Percentiles rank a stretch among this genome's conserved stretches.
Conservation (phyloP, 2,113 vertebrate species). For the Pelecanus crispus region DNA sequence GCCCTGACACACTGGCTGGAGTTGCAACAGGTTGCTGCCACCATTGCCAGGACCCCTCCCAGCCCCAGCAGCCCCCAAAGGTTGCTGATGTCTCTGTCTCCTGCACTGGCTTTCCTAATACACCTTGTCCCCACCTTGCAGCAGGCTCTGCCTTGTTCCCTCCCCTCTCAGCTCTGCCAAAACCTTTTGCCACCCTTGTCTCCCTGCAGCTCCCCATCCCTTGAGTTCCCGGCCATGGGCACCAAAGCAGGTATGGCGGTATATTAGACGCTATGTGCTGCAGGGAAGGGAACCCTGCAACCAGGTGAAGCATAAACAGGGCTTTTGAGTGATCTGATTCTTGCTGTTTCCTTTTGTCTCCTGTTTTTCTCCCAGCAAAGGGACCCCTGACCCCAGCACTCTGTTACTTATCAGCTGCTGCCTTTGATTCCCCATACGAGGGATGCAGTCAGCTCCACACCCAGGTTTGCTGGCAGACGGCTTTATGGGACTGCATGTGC, state of each 20-base stretch:
- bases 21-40: rapidly evolving
- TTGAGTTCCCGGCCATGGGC: rapidly evolving
- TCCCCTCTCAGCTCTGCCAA: neutral
- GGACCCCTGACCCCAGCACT: neutral
- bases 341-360: neutral
- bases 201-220: neutral
- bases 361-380: neutral
- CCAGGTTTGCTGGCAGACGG: neutral
- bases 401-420: neutral
- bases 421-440: neutral
- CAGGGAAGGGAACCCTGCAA: neutral
- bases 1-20: neutral
- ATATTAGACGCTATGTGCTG: rapidly evolving
- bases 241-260: rapidly evolving
- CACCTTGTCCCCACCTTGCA: neutral
- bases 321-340: neutral
- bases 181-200: neutral
- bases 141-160: neutral
- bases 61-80: rapidly evolving
- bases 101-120: neutral
- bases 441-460: neutral
- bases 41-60: rapidly evolving
- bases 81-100: neutral
- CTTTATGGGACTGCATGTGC: neutral
- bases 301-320: rapidly evolving